Percentiles rank a stretch among this genome's conserved stretches.
phyloP scores from a whole-genome alignment of 2,888 invertebrate genomes.

The Actias luna region DNA sequence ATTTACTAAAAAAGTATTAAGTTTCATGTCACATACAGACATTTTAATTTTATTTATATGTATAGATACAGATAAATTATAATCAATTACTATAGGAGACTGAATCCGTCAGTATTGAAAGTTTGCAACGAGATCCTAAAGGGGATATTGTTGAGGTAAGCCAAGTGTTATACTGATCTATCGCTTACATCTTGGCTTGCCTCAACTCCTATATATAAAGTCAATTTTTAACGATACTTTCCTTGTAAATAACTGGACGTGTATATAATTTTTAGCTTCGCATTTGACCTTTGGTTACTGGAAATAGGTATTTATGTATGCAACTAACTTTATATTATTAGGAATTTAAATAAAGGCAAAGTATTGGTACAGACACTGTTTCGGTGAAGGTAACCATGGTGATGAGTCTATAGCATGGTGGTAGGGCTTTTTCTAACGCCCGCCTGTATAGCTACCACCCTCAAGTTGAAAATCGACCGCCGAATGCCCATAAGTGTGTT shows the following conservation, averaged over 20 bases:
- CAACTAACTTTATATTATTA: not conserved
- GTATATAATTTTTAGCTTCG: not conserved
- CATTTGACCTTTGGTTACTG: not conserved
- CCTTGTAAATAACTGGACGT: conserved; percentile 3
- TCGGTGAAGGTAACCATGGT: too few species aligned
- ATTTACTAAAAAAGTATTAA: too few species aligned
- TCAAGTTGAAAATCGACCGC: too few species aligned
- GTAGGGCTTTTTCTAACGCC: too few species aligned
- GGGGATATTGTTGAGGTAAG: conserved; percentile 61
- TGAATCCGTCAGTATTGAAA: conserved; percentile 49
- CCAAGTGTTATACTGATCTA: conserved; percentile 30
- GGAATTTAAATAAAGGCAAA: too few species aligned
- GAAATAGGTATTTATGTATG: not conserved
- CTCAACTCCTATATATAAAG: conserved; percentile 2
- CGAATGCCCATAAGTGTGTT: too few species aligned
- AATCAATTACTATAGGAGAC: conserved; percentile 40
- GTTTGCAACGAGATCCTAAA: conserved; percentile 56
- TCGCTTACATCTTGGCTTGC: conserved; percentile 43
- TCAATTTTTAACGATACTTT: not conserved
- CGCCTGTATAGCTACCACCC: too few species aligned
- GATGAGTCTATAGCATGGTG: too few species aligned
- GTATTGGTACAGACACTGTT: too few species aligned
- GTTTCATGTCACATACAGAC: too few species aligned
- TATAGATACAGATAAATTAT: conserved; percentile 3
- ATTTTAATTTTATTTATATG: too few species aligned